Evolutionary conservation across 2,888 invertebrate genomes (phyloP).

Genomic region (Adelognathus sp.): DNA sequence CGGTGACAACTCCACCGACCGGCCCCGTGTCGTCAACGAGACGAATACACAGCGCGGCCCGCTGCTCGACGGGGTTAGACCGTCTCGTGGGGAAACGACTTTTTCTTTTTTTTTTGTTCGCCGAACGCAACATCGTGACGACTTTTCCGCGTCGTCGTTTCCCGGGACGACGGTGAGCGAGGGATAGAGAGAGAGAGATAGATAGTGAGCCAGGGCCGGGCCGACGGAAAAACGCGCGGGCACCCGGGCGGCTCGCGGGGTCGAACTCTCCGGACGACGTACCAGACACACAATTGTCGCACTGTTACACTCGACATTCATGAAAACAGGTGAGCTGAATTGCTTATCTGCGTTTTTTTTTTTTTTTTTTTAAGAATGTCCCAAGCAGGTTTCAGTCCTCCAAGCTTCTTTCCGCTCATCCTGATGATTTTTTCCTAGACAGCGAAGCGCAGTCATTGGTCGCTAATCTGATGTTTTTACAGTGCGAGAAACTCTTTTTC

Average conservation of each 20-base stretch:
- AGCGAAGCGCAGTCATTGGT: too few species aligned
- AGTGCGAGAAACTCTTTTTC: too few species aligned
- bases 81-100: not conserved
- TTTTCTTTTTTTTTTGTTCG: slow-evolving; percentile 9
- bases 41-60: slow-evolving; percentile 50
- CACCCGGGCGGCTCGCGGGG: slow-evolving; percentile 67
- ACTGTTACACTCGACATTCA: slow-evolving; percentile 72
- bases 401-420: not conserved
- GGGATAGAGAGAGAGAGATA: too few species aligned
- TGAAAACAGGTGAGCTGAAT: slow-evolving; percentile 77
- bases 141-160: slow-evolving; percentile 72
- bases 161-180: slow-evolving; percentile 74
- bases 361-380: too few species aligned
- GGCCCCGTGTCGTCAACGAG: slow-evolving; percentile 72
- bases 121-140: too few species aligned
- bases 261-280: slow-evolving; percentile 64
- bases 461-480: too few species aligned
- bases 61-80: not conserved
- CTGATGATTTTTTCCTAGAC: not conserved
- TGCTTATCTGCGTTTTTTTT: slow-evolving; percentile 21
- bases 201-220: slow-evolving; percentile 63
- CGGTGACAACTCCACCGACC: slow-evolving; percentile 74
- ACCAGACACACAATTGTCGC: slow-evolving; percentile 62
- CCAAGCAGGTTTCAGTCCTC: not conserved
- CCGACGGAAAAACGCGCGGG: slow-evolving; percentile 60